phyloP scores from a whole-genome alignment of 2,113 vertebrate species.

The Paracyprichromis sp. region DNA sequence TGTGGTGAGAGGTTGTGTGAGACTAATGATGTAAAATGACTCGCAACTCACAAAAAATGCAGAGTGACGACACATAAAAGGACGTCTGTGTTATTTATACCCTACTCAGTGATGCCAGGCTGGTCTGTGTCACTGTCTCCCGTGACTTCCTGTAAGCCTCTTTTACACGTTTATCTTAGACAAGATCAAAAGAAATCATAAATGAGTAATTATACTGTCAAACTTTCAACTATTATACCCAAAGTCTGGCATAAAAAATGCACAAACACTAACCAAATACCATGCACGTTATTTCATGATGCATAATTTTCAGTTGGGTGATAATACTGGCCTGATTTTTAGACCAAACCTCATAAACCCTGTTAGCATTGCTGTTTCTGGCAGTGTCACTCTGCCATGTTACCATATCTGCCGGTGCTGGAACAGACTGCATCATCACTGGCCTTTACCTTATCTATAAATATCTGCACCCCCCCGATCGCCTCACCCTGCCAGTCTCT shows the following conservation, averaged over 20 bases:
- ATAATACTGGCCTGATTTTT: neutral
- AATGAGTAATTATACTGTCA: neutral
- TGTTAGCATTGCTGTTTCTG: neutral
- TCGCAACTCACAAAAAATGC: neutral
- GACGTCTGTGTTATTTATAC: neutral
- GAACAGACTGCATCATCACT: constrained; percentile 29
- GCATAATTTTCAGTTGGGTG: neutral
- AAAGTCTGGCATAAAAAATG: neutral
- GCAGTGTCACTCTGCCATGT: neutral
- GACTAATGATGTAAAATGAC: neutral
- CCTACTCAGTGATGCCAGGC: neutral
- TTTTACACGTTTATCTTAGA: neutral
- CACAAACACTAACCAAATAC: neutral
- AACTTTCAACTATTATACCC: neutral
- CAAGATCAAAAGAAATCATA: neutral
- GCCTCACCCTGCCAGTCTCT: neutral
- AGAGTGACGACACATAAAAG: neutral
- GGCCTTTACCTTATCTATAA: constrained; percentile 68
- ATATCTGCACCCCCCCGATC: constrained; percentile 22
- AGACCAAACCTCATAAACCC: neutral
- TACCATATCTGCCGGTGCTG: constrained; percentile 12
- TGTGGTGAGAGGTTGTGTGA: neutral
- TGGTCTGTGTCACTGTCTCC: neutral
- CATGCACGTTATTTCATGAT: neutral
- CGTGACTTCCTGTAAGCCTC: neutral